These are phyloP conservation scores for Pinctada fucata DNA, from an alignment of 2,888 invertebrate species.

Conservation along the genomic window DNA sequence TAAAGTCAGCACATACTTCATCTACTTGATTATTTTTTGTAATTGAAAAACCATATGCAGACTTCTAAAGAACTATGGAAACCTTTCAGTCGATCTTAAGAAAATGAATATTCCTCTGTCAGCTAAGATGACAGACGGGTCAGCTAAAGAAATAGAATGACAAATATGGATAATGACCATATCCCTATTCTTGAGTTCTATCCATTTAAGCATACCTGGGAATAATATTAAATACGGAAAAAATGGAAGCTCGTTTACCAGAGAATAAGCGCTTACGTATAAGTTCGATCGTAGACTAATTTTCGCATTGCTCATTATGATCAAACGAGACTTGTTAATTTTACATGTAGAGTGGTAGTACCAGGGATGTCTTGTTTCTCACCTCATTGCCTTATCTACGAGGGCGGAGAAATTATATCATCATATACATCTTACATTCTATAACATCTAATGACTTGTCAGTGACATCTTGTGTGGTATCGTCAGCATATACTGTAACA, in stretches of 20 bases:
- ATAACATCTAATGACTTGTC: too few species aligned
- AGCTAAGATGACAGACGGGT: conserved; percentile 25
- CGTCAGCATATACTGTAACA: too few species aligned
- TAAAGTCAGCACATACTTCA: conserved; percentile 18
- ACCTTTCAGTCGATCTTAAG: conserved; percentile 20
- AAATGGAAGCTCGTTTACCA: conserved; percentile 33
- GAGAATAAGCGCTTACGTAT: conserved; percentile 34
- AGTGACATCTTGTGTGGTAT: too few species aligned
- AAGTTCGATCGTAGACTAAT: too few species aligned
- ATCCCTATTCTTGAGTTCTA: too few species aligned
- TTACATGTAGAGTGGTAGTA: conserved; percentile 29
- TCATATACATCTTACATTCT: too few species aligned
- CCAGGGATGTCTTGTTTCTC: conserved; percentile 31
- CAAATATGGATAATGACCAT: too few species aligned
- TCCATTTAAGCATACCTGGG: conserved; percentile 39
- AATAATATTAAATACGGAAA: conserved; percentile 24
- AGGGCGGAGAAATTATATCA: conserved; percentile 18
- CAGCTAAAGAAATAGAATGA: conserved; percentile 15
- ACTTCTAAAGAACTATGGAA: conserved; percentile 16
- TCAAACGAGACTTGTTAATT: conserved; percentile 34
- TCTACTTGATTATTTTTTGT: conserved; percentile 32
- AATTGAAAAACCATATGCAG: neutral
- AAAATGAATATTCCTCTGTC: conserved; percentile 19
- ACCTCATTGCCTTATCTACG: conserved; percentile 25
- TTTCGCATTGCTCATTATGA: conserved; percentile 19